Evolutionary conservation across 2,797 vertebrate genomes (phyloP).

Genomic region (Paramormyrops hopkinsi): DNA sequence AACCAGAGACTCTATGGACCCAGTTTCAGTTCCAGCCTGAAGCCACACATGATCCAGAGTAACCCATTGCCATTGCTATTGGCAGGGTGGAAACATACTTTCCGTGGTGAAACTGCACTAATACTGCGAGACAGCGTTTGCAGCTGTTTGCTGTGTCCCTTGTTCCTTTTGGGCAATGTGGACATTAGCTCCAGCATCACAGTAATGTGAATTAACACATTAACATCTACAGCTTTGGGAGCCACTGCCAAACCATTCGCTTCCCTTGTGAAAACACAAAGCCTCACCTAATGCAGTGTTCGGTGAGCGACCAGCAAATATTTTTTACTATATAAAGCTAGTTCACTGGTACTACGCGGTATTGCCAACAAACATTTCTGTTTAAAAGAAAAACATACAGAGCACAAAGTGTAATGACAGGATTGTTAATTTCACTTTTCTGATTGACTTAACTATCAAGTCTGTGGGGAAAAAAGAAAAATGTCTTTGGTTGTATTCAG

Average conservation of each 20-base stretch:
- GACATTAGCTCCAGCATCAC: not conserved
- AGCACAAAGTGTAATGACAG: not conserved
- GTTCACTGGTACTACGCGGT: not conserved
- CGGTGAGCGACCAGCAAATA: not conserved
- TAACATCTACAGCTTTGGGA: not conserved
- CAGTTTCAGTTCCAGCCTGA: not conserved
- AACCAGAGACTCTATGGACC: not conserved
- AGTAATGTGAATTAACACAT: not conserved
- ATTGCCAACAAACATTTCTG: not conserved
- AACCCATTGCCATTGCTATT: conserved; percentile 15
- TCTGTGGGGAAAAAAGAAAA: not conserved
- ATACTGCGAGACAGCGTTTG: not conserved
- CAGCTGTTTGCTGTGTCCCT: not conserved
- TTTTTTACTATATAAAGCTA: not conserved
- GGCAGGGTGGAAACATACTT: conserved; percentile 14
- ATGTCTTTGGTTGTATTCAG: not conserved
- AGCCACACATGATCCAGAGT: not conserved
- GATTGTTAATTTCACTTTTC: not conserved
- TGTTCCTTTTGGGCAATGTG: conserved; percentile 2
- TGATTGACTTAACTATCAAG: not conserved
- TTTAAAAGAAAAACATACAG: not conserved
- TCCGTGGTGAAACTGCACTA: not conserved
- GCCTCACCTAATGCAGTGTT: not conserved
- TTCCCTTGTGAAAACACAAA: not conserved
- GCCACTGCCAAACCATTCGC: not conserved